phyloP scores from a whole-genome alignment of 2,888 invertebrate species.

The Epinotia demarniana region DNA sequence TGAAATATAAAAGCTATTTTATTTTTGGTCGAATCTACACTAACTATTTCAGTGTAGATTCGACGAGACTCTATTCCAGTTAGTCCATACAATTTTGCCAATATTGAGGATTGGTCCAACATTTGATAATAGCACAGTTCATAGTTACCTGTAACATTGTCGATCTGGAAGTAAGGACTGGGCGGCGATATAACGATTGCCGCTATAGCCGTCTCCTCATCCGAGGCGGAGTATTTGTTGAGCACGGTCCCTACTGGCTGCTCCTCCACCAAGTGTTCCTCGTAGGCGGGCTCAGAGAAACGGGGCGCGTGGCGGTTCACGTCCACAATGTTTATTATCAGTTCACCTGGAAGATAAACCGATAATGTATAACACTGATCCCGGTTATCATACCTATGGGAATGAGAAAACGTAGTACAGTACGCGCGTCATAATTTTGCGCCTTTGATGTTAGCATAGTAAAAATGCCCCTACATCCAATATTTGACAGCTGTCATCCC shows the following conservation, averaged over 20 bases:
- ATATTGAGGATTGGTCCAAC: too few relatives aligned
- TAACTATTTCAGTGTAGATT: too few relatives aligned
- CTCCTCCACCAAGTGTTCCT: slow-evolving; percentile 88
- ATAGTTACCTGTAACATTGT: slow-evolving; percentile 91
- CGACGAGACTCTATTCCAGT: too few relatives aligned
- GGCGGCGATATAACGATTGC: slow-evolving; percentile 89
- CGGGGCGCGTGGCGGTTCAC: slow-evolving; percentile 88
- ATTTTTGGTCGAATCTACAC: too few relatives aligned
- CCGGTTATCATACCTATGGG: too few relatives aligned
- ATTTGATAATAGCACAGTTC: slow-evolving; percentile 21
- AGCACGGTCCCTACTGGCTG: slow-evolving; percentile 92
- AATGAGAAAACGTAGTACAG: too few relatives aligned
- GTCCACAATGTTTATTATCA: slow-evolving; percentile 88
- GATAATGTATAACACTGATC: neutral
- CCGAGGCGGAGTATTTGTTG: slow-evolving; percentile 90
- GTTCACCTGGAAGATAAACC: slow-evolving; percentile 69
- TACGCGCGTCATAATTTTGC: too few relatives aligned
- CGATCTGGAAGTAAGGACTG: slow-evolving; percentile 91
- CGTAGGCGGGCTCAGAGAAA: slow-evolving; percentile 76
- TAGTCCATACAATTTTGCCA: too few relatives aligned
- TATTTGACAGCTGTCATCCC: too few relatives aligned
- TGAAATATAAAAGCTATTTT: too few relatives aligned
- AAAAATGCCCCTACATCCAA: too few relatives aligned
- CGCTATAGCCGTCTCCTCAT: slow-evolving; percentile 92
- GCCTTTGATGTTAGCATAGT: too few relatives aligned